Conservation (phyloP, 2,113 vertebrate genomes). For the Nycticebus coucang region DNA sequence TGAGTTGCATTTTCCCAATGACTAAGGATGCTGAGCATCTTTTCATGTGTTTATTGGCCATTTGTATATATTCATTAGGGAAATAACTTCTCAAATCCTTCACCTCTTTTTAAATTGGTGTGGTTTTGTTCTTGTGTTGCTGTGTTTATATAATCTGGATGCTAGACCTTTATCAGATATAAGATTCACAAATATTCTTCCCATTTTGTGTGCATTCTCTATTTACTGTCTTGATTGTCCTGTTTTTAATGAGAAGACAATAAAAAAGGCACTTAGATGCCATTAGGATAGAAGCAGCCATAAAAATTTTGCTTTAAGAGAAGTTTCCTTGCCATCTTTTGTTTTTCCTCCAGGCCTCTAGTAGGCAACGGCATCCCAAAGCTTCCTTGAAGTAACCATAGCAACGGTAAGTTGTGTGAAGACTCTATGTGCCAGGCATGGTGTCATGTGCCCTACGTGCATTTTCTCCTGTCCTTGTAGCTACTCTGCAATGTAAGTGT, state of each 20-base stretch:
- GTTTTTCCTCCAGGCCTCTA: background rate
- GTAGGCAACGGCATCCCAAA: background rate
- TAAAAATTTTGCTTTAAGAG: background rate
- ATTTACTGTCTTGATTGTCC: background rate
- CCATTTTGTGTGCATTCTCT: background rate
- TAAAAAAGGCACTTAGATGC: background rate
- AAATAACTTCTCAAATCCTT: background rate
- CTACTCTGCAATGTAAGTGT: background rate
- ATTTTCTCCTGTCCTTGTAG: background rate
- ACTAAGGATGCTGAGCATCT: background rate
- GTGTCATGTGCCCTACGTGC: rapidly evolving
- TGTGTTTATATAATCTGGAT: background rate
- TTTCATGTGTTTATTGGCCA: background rate
- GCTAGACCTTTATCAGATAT: background rate
- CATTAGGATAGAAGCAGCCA: background rate
- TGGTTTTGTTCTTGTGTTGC: background rate
- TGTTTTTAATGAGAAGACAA: slow-evolving; percentile 1
- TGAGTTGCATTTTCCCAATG: background rate
- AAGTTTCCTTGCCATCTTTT: background rate
- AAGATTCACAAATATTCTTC: background rate
- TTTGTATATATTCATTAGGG: background rate
- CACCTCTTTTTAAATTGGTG: background rate
- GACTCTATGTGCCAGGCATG: background rate
- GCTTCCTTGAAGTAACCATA: background rate
- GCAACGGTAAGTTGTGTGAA: background rate